These are phyloP conservation scores for Pristionchus maxplancki DNA, from an alignment of 2,888 invertebrate species.

Conservation along the genomic window DNA sequence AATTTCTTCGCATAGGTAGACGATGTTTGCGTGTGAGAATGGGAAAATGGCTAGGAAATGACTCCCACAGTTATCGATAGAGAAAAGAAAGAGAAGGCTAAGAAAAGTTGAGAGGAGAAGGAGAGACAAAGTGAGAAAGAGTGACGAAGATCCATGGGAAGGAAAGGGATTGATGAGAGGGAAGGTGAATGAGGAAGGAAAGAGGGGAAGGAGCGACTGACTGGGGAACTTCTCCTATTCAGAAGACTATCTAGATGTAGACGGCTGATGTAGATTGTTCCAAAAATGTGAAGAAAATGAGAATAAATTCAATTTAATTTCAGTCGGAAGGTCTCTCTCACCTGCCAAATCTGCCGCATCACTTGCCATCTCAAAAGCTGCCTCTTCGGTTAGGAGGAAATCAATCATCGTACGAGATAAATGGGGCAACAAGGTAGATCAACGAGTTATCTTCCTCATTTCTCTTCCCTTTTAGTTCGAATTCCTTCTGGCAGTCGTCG, in stretches of 20 bases:
- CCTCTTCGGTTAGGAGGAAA: conserved; percentile 38
- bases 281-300: neutral
- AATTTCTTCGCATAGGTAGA: neutral
- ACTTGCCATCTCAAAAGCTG: conserved; percentile 24
- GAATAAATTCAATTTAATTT: neutral
- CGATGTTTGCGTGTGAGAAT: neutral
- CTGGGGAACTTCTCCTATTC: too few species aligned
- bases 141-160: conserved; percentile 3
- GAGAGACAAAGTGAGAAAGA: conserved; percentile 10
- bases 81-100: neutral
- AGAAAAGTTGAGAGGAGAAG: neutral
- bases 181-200: neutral
- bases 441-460: neutral
- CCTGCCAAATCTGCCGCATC: conserved; percentile 21
- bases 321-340: neutral
- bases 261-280: too few species aligned
- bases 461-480: conserved; percentile 63
- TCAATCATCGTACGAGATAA: conserved; percentile 40
- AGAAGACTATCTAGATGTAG: too few species aligned
- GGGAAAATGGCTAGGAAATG: neutral
- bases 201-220: neutral
- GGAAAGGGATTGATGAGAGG: conserved; percentile 11
- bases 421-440: conserved; percentile 41
- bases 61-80: conserved; percentile 42
- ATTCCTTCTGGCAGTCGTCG: conserved; percentile 75